phyloP scores from a whole-genome alignment of 1,140 invertebrate genomes.

The Riptortus pedestris region DNA sequence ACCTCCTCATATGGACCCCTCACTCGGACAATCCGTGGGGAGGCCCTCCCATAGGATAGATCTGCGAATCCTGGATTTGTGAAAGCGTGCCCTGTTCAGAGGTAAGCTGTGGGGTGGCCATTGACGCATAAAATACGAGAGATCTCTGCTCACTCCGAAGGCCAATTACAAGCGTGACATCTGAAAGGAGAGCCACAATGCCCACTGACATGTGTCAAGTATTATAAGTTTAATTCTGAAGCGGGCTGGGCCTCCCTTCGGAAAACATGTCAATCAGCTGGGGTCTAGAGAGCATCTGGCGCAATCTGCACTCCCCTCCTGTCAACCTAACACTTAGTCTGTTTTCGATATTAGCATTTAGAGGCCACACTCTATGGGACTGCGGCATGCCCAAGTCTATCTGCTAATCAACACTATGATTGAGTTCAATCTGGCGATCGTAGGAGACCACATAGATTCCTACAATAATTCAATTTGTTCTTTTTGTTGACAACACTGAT shows the following conservation, averaged over 20 bases:
- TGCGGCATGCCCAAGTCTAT: too few relatives aligned
- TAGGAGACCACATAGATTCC: too few relatives aligned
- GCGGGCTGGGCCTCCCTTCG: not conserved
- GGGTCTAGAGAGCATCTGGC: not conserved
- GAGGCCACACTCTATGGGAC: too few relatives aligned
- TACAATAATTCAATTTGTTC: too few relatives aligned
- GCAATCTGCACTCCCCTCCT: not conserved
- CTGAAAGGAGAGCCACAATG: conserved; percentile 10
- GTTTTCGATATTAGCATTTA: conserved; percentile 9
- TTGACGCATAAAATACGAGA: conserved; percentile 16
- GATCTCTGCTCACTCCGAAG: not conserved
- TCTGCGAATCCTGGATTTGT: conserved; percentile 7
- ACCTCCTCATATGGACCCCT: too few relatives aligned
- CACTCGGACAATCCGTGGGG: too few relatives aligned
- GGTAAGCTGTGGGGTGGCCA: too few relatives aligned
- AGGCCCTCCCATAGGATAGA: conserved; percentile 1
- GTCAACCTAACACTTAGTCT: too few relatives aligned
- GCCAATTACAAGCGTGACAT: conserved; percentile 12
- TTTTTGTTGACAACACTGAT: too few relatives aligned
- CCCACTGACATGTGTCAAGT: conserved; percentile 12
- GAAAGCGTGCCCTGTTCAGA: too few relatives aligned
- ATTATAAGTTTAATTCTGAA: conserved; percentile 12
- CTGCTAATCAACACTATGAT: too few relatives aligned
- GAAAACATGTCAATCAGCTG: conserved; percentile 13
- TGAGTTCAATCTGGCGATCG: too few relatives aligned